Evolutionary conservation across 2,113 vertebrate genomes (phyloP).

Genomic region (Benitochromis conjunctus): DNA sequence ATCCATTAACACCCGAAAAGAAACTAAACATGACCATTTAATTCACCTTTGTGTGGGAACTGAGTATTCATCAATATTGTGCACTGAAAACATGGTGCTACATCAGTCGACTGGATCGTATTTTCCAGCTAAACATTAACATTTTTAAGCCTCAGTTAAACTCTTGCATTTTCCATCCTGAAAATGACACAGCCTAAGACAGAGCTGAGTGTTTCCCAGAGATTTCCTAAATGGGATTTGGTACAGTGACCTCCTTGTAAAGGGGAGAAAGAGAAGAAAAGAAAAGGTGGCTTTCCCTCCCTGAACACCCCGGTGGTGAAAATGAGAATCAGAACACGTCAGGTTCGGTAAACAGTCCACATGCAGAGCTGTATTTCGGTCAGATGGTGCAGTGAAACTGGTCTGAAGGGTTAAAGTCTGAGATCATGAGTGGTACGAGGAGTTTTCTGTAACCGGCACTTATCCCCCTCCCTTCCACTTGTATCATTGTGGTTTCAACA

Average conservation of each 20-base stretch:
- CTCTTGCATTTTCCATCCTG: not conserved
- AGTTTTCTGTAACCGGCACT: not conserved
- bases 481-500: conserved; percentile 37
- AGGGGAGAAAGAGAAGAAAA: not conserved
- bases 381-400: not conserved
- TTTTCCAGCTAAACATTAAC: not conserved
- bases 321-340: too few relatives aligned
- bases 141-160: not conserved
- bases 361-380: not conserved
- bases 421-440: not conserved
- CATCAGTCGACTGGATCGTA: not conserved
- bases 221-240: not conserved
- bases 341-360: not conserved
- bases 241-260: not conserved
- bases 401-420: conserved; percentile 6
- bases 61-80: not conserved
- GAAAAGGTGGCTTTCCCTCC: not conserved
- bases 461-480: not conserved
- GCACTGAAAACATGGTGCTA: not conserved
- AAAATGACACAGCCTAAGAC: not conserved
- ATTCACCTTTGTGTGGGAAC: not conserved
- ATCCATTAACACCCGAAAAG: not conserved
- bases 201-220: not conserved
- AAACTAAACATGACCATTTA: not conserved
- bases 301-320: not conserved